Base-by-base conservation (phyloP, 2,888 invertebrate genomes). In the Apamea sordens region DNA sequence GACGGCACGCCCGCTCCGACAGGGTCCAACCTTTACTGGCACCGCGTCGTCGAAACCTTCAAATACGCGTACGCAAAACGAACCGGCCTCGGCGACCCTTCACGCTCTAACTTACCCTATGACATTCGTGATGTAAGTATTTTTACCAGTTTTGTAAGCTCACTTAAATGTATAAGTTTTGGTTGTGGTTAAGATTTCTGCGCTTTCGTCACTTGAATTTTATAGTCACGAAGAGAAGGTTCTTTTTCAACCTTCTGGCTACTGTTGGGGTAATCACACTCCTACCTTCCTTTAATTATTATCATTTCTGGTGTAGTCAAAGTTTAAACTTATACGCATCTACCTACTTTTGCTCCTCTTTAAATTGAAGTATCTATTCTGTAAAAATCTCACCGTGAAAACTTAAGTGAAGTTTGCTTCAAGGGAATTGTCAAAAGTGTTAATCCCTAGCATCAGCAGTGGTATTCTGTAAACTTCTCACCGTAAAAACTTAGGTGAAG, bases 51-150 rank as follows among this genome's bases (percentile, higher is more conserved):
- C 15, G 99, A 99, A 93, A 97, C 98, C 8, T 98, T 99, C 95
- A 99, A 99, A 94, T 99, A 98, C 96, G 99, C 98, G 32, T 99
- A 98, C 94, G 99, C 98, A 2, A 97, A 98, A 91, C 97, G 99
- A 87, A 98, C 98, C 0, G 97, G 98, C 86, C 96, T 99, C 83
- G 99, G 98, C 1, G 99, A 99, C 96, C 92, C 94, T 91, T 90
- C 92, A 90, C 95, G 93, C 88, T 89, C 88, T 89, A 93, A 94
- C 71, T 82, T 95, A 13, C 85, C 92, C 1, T 93, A 93, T 76
- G 86, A 92, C 72, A 95, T 96, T 61, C 79, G 77, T 59, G 94
- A 94, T 77, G 95, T 95, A 81, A 88, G 89, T 89, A 70, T n/a
- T 64, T 15, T 1, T 47, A 50, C 50, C 21, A 21, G 32, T 69